phyloP scores from a whole-genome alignment of 2,113 vertebrate genomes.

The Muntiacus reevesi region DNA sequence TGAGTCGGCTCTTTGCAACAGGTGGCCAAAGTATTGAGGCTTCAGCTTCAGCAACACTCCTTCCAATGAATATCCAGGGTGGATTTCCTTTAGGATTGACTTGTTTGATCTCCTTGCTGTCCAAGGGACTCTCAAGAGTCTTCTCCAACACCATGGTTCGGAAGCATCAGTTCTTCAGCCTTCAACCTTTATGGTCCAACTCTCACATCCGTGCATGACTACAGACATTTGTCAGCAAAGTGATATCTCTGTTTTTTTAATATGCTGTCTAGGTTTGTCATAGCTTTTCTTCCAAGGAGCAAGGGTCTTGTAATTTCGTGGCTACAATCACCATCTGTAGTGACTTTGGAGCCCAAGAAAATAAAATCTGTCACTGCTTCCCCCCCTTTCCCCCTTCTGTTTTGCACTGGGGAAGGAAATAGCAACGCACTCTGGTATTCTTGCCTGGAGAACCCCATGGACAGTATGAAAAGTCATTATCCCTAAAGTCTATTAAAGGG shows the following conservation, averaged over 20 bases:
- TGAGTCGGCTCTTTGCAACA: background rate
- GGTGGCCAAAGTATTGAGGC: background rate
- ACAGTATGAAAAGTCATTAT: background rate
- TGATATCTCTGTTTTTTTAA: background rate
- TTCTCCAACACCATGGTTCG: background rate
- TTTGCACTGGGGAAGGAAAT: background rate
- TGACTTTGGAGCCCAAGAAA: background rate
- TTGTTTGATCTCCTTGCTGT: background rate
- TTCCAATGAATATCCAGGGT: background rate
- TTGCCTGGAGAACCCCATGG: background rate
- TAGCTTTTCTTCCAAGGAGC: background rate
- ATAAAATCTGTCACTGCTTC: background rate
- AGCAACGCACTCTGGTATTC: rapidly evolving
- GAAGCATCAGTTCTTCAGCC: background rate
- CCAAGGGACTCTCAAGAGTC: background rate
- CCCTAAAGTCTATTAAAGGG: background rate
- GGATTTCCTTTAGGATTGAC: background rate
- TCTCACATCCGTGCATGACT: background rate
- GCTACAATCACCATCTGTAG: background rate
- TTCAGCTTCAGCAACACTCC: background rate
- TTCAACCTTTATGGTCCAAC: background rate
- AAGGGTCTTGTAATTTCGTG: background rate
- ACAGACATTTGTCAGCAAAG: background rate
- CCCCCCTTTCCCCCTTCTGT: background rate
- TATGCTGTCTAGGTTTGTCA: background rate